A percentile compares a stretch with the other conserved stretches of the same genome.
Conservation (phyloP, 2,797 vertebrate genomes). For the Micrastur ruficollis region DNA sequence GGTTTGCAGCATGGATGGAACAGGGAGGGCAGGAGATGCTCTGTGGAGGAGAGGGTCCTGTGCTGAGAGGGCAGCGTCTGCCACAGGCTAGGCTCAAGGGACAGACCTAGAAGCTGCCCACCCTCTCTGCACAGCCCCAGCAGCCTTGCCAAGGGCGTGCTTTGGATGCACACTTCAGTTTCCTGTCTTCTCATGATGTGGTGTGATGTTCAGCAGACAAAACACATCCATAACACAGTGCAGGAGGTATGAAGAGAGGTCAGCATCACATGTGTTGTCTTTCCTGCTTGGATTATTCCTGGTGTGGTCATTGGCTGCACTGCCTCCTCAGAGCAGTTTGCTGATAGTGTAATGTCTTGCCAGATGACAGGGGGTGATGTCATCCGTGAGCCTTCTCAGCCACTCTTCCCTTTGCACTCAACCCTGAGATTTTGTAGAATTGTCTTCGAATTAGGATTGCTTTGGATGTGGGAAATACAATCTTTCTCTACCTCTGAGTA, state of each 20-base stretch:
- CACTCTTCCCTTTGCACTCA: not conserved
- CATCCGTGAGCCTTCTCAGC: not conserved
- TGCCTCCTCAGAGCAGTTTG: not conserved
- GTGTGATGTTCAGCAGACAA: not conserved
- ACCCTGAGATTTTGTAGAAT: not conserved
- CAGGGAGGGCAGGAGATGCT: not conserved
- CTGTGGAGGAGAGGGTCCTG: not conserved
- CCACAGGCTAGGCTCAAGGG: not conserved
- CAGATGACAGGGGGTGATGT: not conserved
- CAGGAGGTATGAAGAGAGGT: not conserved
- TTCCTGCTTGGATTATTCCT: not conserved
- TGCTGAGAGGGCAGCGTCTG: not conserved
- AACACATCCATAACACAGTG: rapidly evolving
- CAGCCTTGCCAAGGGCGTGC: not conserved
- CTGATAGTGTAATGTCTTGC: not conserved
- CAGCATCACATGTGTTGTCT: rapidly evolving
- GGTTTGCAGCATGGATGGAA: not conserved
- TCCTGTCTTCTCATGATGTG: not conserved
- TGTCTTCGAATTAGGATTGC: not conserved
- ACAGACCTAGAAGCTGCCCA: not conserved
- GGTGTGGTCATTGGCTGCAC: rapidly evolving
- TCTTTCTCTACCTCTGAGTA: not conserved
- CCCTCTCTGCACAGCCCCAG: not conserved
- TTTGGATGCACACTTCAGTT: not conserved
- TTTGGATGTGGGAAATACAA: not conserved